Percentiles rank a stretch among this genome's conserved stretches.
phyloP scores from a whole-genome alignment of 2,797 vertebrate species.

The Myotis daubentonii region DNA sequence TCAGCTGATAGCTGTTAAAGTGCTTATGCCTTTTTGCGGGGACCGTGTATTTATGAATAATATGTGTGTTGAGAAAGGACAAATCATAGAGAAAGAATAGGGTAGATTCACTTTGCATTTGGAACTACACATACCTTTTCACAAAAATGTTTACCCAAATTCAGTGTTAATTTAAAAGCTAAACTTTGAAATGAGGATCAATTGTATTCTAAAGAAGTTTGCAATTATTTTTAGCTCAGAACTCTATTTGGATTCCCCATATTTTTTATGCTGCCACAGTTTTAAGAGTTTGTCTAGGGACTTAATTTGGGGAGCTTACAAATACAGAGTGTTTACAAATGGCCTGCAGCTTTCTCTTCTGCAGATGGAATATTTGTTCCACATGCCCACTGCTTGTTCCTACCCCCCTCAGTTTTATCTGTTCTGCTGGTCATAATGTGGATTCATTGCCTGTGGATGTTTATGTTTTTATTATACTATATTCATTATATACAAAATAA shows the following conservation, averaged over 20 bases:
- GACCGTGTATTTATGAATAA: neutral
- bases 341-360: neutral
- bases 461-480: neutral
- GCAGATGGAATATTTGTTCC: neutral
- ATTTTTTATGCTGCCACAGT: neutral
- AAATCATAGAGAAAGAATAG: neutral
- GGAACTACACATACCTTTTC: neutral
- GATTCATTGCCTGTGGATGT: neutral
- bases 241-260: neutral
- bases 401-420: neutral
- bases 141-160: neutral
- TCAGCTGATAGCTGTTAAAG: too few species aligned
- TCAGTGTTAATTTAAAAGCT: constrained; percentile 35
- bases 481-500: neutral
- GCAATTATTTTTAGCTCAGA: constrained; percentile 26
- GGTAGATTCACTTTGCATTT: neutral
- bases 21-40: too few species aligned
- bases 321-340: neutral
- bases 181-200: constrained; percentile 4
- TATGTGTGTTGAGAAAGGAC: neutral
- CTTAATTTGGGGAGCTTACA: neutral
- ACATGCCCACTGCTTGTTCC: neutral
- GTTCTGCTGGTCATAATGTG: neutral
- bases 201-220: constrained; percentile 8
- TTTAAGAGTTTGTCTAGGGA: constrained; percentile 39